phyloP scores from a whole-genome alignment of 2,113 vertebrate genomes.

The Morphnarchus princeps region DNA sequence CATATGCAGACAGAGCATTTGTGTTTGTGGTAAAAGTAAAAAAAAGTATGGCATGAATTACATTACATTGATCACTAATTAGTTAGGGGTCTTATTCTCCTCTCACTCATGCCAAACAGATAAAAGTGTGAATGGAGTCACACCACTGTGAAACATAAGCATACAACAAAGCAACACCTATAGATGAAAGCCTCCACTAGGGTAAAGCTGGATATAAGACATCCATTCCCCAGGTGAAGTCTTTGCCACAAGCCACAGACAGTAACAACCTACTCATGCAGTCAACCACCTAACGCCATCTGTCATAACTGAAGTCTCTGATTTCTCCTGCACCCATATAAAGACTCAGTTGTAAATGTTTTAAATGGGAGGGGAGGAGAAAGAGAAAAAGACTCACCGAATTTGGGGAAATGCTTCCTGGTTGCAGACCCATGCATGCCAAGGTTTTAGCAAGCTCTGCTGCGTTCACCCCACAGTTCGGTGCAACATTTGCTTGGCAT shows the following conservation, averaged over 20 bases:
- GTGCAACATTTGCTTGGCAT: slow-evolving; percentile 91
- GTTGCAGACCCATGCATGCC: slow-evolving; percentile 92
- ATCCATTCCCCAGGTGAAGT: background rate
- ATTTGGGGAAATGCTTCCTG: slow-evolving; percentile 82
- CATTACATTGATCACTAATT: background rate
- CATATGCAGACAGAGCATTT: background rate
- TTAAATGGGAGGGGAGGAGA: background rate
- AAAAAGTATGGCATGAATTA: background rate
- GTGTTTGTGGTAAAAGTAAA: background rate
- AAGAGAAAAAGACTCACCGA: slow-evolving; percentile 61
- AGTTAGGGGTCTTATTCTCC: background rate
- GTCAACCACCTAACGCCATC: background rate
- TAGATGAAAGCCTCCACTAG: background rate
- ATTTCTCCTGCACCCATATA: background rate
- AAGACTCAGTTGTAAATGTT: background rate
- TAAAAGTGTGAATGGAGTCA: background rate
- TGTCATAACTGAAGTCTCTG: background rate
- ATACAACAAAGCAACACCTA: background rate
- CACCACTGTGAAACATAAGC: background rate
- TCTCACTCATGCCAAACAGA: background rate
- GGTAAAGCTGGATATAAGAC: background rate
- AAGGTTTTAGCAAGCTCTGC: slow-evolving; percentile 91
- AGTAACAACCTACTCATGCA: background rate
- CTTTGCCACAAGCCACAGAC: background rate
- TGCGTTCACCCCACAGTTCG: slow-evolving; percentile 92